Percentiles rank a stretch among this genome's conserved stretches.
phyloP scores from a whole-genome alignment of 1,140 invertebrate genomes.

The Scaptomyza graminum region DNA sequence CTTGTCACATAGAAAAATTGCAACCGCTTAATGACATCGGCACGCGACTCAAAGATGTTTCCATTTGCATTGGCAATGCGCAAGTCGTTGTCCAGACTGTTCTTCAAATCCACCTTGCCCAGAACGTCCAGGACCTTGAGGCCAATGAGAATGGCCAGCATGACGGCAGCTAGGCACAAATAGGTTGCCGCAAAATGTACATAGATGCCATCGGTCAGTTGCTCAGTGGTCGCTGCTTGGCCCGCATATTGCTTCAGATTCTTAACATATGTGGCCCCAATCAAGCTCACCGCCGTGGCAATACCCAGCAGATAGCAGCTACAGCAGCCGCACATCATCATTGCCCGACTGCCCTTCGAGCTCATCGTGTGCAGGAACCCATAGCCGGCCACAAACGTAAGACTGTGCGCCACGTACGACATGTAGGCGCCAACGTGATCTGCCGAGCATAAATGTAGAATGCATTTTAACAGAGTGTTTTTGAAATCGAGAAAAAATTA shows the following conservation, averaged over 20 bases:
- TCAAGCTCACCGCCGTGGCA: conserved; percentile 69
- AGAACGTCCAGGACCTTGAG: conserved; percentile 70
- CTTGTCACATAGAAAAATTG: conserved; percentile 82
- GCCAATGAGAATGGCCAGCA: conserved; percentile 65
- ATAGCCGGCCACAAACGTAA: conserved; percentile 74
- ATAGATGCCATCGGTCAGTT: conserved; percentile 72
- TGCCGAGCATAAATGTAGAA: conserved; percentile 32
- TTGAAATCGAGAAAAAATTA: too few species aligned
- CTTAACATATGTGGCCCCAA: conserved; percentile 59
- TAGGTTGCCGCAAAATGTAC: conserved; percentile 75
- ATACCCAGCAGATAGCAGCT: conserved; percentile 74
- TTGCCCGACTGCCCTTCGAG: conserved; percentile 57
- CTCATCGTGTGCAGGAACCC: conserved; percentile 73
- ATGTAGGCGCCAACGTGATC: conserved; percentile 76
- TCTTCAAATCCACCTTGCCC: conserved; percentile 66
- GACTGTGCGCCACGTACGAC: conserved; percentile 74
- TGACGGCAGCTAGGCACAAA: conserved; percentile 55
- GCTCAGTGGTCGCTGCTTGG: conserved; percentile 43
- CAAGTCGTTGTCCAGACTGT: conserved; percentile 76
- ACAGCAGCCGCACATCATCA: conserved; percentile 66
- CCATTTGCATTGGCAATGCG: conserved; percentile 77
- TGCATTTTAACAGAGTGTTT: too few species aligned
- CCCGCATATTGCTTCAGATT: conserved; percentile 47
- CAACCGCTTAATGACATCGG: conserved; percentile 71
- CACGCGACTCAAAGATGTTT: conserved; percentile 67